Evolutionary conservation across 2,113 vertebrate species (phyloP), one percentile per base, ranked within the genome.

Genomic region (Columbina picui): DNA sequence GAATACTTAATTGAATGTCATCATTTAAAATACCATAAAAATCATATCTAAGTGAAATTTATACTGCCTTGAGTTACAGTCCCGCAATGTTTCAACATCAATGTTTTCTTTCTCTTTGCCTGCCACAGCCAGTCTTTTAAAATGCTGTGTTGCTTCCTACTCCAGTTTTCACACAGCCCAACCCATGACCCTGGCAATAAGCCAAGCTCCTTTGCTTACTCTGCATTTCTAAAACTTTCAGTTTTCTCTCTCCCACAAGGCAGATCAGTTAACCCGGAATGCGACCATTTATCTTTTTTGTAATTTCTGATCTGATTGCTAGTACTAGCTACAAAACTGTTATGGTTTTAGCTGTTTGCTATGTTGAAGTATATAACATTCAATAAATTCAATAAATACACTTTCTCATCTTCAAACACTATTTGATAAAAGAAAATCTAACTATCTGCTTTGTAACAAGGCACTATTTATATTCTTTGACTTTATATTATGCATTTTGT

Each of bases 171-270:
- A 50, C 88, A 85, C 7, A 95, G 87, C 79, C 43, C 82, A 96
- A 26, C 45, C 30, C 64, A 26, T 88, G 78, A 89, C 64, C 93
- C 93, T 1, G 75, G 93, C 96, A 64, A 4, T 36, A 75, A 88
- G 77, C 91, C 96, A 96, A 68, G 39, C 13, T 80, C 57, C 94
- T 84, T 68, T 90, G 93, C 93, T 95, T 92, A 86, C 36, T 7
- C 30, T 88, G 83, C 20, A 22, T 74, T 95, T 88, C 80, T 83
- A 70, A 73, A 67, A 30, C 63, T 86, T 89, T 70, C 70, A 32
- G 50, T 85, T 95, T 64, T 41, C 43, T 78, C 45, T 26, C 34
- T 96, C 81, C 70, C 74, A 80, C 34, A 64, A 84, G 84, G 55
- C 15, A 85, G 55, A 95, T 18, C 83, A 76, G 85, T 71, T 52